Base-by-base conservation (phyloP, 2,113 vertebrate genomes). In the Pachyramphus minor region DNA sequence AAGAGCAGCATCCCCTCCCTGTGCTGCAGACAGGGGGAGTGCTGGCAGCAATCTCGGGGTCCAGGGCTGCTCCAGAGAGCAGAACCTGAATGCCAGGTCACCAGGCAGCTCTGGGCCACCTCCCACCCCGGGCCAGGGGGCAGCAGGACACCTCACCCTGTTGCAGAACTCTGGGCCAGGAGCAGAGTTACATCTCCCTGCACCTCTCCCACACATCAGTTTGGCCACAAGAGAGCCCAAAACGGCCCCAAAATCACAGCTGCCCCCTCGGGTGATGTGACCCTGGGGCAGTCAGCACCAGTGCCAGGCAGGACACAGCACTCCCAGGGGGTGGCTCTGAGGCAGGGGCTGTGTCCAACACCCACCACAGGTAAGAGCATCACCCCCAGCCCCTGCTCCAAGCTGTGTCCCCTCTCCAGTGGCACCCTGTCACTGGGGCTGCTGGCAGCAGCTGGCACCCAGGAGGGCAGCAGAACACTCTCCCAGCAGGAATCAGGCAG, bases 401-500 rank as follows among this genome's bases (percentile, higher is more conserved):
- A 33, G 17, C 30, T 6, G 30, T 55, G 53, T 12, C 53, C 52
- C 52, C 52, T 55, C 28, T 55, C 18, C 19, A 12, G 53, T 56
- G 53, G 19, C 62, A 59, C 2, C 41, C 52, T 31, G 6, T 4
- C 7, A 1, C 19, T 1, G 49, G 33, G 47, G 59, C 41, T 44
- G 56, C 58, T 33, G 80, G 67, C 67, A 52, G 37, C 9, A 5
- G 62, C 56, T 6, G 3, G 56, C 31, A 33, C 12, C 19, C 44
- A 20, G 37, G 60, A 64, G 56, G 17, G 19, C 50, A 71, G 25
- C 41, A 11, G 59, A 28, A 56, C 2, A 2, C 24, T 17, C 14
- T 12, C 22, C 30, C 6, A 5, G 21, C 24, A 12, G 62, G 24
- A 11, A 11, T 13, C 1, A 0, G 7, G 7, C 19, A 7, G 55